These are phyloP conservation scores for Eristalis tenax DNA, from an alignment of 2,888 invertebrate species.

Conservation along the genomic window DNA sequence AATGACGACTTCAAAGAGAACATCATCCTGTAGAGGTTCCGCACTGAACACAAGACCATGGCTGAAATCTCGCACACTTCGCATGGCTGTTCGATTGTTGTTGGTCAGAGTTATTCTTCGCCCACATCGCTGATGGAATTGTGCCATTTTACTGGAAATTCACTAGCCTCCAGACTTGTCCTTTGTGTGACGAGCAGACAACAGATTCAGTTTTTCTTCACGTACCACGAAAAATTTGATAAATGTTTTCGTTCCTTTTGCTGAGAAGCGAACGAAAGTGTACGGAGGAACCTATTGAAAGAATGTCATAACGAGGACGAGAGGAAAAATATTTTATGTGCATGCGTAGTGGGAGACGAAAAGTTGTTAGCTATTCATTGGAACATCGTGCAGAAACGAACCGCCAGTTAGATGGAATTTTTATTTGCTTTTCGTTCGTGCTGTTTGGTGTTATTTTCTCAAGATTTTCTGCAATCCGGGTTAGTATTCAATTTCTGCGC, in stretches of 20 bases:
- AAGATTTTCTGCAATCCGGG: not conserved
- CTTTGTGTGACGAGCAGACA: constrained; percentile 15
- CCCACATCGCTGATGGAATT: constrained; percentile 91
- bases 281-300: constrained; percentile 38
- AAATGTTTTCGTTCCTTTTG: constrained; percentile 52
- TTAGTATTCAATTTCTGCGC: not conserved
- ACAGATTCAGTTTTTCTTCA: not conserved
- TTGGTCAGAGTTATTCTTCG: constrained; percentile 92
- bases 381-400: not conserved
- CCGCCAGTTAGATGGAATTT: not conserved
- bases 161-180: not conserved
- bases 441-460: not conserved
- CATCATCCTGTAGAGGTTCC: constrained; percentile 90
- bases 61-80: constrained; percentile 91
- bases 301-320: constrained; percentile 62
- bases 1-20: constrained; percentile 92
- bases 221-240: not conserved
- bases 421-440: not conserved
- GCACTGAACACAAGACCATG: constrained; percentile 93
- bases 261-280: not conserved
- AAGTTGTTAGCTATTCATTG: not conserved
- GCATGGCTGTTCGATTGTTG: constrained; percentile 90
- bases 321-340: constrained; percentile 28
- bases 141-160: constrained; percentile 70
- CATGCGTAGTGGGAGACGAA: constrained; percentile 52